A percentile compares a stretch with the other conserved stretches of the same genome.
Evolutionary conservation across 37 sponge, comb jelly and placozoan genomes (phyloP).

Genomic region (Mnemiopsis leidyi): DNA sequence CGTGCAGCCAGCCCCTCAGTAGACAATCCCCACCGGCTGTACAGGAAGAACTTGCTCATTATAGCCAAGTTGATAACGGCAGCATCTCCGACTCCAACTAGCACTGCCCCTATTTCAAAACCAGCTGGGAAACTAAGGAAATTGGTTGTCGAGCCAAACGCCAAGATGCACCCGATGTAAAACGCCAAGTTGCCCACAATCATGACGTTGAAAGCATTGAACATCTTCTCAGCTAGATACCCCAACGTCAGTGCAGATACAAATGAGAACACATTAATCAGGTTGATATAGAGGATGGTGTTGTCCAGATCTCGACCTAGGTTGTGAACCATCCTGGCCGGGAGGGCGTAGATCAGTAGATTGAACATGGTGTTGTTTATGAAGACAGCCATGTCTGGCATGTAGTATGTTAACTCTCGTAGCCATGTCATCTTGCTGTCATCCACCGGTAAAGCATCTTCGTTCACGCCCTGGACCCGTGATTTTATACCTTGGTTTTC

Average conservation of each 20-base stretch:
- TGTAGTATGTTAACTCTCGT: neutral
- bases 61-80: neutral
- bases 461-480: neutral
- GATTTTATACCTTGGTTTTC: too few species aligned
- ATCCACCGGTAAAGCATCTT: neutral
- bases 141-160: slow-evolving; percentile 10
- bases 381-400: neutral
- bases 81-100: slow-evolving; percentile 7
- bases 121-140: neutral
- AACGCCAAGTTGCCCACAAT: neutral
- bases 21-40: neutral
- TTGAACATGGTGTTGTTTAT: neutral
- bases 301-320: neutral
- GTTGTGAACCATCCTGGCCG: neutral
- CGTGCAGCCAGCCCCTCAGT: neutral
- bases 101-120: neutral
- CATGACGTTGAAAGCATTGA: neutral
- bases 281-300: neutral
- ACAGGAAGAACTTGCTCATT: neutral
- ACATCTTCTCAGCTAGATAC: neutral
- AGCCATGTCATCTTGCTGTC: neutral
- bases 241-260: neutral
- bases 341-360: neutral
- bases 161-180: neutral
- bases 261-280: neutral